Percentiles rank a stretch among this genome's conserved stretches.
Evolutionary conservation across 2,888 invertebrate species (phyloP).

Genomic region (Pocota personata): DNA sequence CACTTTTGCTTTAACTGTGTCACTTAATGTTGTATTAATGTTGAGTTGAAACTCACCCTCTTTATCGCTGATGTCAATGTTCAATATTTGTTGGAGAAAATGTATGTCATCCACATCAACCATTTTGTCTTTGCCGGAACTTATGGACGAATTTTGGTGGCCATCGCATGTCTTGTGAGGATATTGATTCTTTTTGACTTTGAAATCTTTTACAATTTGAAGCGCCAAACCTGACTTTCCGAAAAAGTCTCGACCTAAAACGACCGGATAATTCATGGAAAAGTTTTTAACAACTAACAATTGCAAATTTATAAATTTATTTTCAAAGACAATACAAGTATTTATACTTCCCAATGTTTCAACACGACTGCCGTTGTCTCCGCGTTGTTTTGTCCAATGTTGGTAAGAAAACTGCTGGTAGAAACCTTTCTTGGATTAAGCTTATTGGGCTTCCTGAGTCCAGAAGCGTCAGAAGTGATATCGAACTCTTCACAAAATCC

Average conservation of each 20-base stretch:
- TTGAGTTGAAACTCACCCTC: neutral
- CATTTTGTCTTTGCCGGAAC: neutral
- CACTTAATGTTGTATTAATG: neutral
- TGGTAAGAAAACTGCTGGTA: too few species aligned
- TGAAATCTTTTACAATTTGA: neutral
- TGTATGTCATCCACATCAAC: neutral
- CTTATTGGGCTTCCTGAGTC: too few species aligned
- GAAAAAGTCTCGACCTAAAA: neutral
- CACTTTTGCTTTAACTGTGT: neutral
- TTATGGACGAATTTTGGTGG: neutral
- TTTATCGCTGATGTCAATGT: neutral
- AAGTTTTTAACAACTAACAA: too few species aligned
- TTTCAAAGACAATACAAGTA: too few species aligned
- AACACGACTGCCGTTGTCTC: too few species aligned
- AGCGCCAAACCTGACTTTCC: neutral
- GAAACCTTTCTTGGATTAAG: too few species aligned
- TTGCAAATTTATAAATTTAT: too few species aligned
- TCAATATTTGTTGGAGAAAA: neutral
- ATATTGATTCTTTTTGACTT: neutral
- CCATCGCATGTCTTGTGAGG: neutral
- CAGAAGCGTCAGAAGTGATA: too few species aligned
- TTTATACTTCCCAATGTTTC: too few species aligned
- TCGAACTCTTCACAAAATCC: too few species aligned
- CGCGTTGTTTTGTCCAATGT: too few species aligned
- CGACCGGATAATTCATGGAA: too few species aligned